These are phyloP conservation scores for Hylaeus anthracinus DNA, from an alignment of 1,140 invertebrate genomes.

Conservation along the genomic window DNA sequence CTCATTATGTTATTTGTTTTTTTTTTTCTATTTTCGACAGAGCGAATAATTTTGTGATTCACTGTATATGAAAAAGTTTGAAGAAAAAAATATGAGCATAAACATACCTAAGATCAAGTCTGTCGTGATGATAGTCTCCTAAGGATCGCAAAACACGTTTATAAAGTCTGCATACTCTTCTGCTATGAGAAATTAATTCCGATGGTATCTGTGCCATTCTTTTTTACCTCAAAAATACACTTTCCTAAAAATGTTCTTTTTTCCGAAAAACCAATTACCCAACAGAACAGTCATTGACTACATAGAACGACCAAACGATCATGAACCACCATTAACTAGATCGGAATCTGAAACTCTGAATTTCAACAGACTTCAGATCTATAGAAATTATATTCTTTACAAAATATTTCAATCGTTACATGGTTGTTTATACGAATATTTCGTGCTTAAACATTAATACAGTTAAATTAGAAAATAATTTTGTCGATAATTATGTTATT, in stretches of 20 bases:
- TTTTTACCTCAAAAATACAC: background rate
- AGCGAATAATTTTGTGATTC: background rate
- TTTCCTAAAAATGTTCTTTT: background rate
- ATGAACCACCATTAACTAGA: too few relatives aligned
- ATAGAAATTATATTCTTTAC: background rate
- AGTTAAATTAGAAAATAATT: background rate
- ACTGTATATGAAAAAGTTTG: background rate
- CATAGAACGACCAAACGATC: background rate
- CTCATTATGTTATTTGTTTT: too few relatives aligned
- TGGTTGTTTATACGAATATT: background rate
- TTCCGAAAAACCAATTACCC: background rate
- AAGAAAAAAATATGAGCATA: constrained; percentile 2
- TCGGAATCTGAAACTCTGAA: too few relatives aligned
- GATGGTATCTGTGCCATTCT: constrained; percentile 72
- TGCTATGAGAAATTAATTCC: constrained; percentile 83
- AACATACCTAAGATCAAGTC: constrained; percentile 79
- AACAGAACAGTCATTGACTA: constrained; percentile 8
- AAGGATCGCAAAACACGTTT: constrained; percentile 84
- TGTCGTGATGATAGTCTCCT: constrained; percentile 82
- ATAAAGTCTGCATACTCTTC: constrained; percentile 88
- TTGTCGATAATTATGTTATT: background rate
- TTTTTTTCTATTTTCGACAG: too few relatives aligned
- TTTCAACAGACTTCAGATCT: too few relatives aligned
- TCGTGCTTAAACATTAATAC: background rate
- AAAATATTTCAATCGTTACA: background rate